A percentile compares a stretch with the other conserved stretches of the same genome.
These are phyloP conservation scores for Astreopora myriophthalma DNA, from an alignment of 64 coral and sea anemone genomes.

Conservation along the genomic window DNA sequence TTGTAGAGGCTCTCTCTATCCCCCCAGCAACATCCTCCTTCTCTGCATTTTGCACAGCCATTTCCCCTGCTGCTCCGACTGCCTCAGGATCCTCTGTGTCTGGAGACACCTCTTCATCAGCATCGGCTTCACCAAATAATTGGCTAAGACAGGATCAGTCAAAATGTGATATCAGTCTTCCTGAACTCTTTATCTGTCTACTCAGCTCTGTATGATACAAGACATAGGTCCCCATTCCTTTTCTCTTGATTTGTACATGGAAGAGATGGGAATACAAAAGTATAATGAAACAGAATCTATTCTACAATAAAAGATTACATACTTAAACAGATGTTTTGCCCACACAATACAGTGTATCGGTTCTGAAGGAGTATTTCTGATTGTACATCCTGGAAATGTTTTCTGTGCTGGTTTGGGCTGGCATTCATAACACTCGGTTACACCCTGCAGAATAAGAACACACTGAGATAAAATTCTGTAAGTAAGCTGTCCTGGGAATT, in stretches of 20 bases:
- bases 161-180: not conserved
- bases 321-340: slow-evolving; percentile 99
- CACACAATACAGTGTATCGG: slow-evolving; percentile 99
- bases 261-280: too few relatives aligned
- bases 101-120: slow-evolving; percentile 98
- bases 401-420: slow-evolving; percentile 98
- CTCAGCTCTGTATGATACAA: too few relatives aligned
- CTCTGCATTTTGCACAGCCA: slow-evolving; percentile 56
- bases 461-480: not conserved
- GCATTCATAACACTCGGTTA: slow-evolving; percentile 98
- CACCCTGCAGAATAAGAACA: slow-evolving; percentile 33
- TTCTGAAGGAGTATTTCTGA: slow-evolving; percentile 98
- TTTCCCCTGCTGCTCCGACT: slow-evolving; percentile 74
- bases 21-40: slow-evolving; percentile 50
- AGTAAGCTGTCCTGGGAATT: not conserved
- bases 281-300: not conserved
- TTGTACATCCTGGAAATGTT: slow-evolving; percentile 93
- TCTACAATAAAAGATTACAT: not conserved
- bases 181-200: too few relatives aligned
- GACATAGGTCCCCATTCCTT: too few relatives aligned
- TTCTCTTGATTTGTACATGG: too few relatives aligned
- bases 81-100: slow-evolving; percentile 98
- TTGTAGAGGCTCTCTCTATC: slow-evolving; percentile 79
- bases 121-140: slow-evolving; percentile 98
- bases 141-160: slow-evolving; percentile 43